Evolutionary conservation across 1,140 invertebrate genomes (phyloP), one percentile per base, ranked within the genome.

Genomic region (Parapsyche elsis): DNA sequence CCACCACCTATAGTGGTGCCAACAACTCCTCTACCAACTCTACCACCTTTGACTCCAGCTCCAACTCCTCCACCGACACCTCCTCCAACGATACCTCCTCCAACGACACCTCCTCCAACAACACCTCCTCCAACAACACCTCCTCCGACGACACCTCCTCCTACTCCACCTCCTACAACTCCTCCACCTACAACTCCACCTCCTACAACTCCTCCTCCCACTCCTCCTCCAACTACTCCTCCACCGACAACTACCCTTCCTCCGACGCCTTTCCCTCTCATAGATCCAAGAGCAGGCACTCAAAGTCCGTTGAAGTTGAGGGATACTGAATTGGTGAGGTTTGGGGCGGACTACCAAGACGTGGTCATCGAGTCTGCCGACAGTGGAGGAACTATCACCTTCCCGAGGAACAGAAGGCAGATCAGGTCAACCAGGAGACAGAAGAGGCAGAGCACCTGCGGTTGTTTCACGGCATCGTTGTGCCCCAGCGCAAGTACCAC

Each of bases 401-500:
- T 78, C 77, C 81, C 74, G 86, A 89, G 81, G 85, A 86, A 77
- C 85, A 88, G 85, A 24, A 61, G 38, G 16, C 46, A 30, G 16
- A n/a, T 10, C 14, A 21, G 16, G 45, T 9, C 12, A n/a, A 77
- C 0, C 24, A 12, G n/a, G 9, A 71, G 75, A 71, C 5, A 30
- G 24, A 81, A 61, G 67, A 57, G 82, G 14, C 82, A 83, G 44
- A 44, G 61, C 9, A 74, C 59, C 49, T 89, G 88, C 76, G 84
- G 79, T 30, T 89, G 88, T 84, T 87, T 88, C 5, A 71, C 86
- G 5, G 61, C 86, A n/a, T 85, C 87, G 21, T 87, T 86, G n/a
- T 89, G 88, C 81, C 80, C 84, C 73, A 21, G 80, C 73, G 19
- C 76, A 16, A 80, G 80, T 38, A 83, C 81, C 38, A 64, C 53